Conservation (phyloP, 2,888 invertebrate genomes). For the Cantharis rustica region DNA sequence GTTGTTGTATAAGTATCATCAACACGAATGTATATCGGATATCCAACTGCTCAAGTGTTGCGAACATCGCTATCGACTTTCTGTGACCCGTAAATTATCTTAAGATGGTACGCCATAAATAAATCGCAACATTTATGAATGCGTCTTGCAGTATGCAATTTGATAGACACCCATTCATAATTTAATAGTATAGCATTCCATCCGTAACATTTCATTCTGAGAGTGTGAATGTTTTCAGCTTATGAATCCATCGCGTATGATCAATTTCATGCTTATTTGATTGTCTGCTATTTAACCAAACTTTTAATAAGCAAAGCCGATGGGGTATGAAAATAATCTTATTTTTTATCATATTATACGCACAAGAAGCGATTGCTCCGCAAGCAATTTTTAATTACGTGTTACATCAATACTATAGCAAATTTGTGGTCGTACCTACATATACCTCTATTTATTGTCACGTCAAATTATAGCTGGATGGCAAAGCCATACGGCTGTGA, state of each 20-base stretch:
- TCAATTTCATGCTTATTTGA: slow-evolving; percentile 34
- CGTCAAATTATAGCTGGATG: slow-evolving; percentile 4
- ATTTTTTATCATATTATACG: background rate
- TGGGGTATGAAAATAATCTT: slow-evolving; percentile 11
- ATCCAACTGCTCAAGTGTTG: slow-evolving; percentile 21
- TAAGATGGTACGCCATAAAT: slow-evolving; percentile 56
- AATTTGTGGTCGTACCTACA: background rate
- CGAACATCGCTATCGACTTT: slow-evolving; percentile 45
- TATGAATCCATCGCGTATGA: slow-evolving; percentile 26
- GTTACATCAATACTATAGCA: background rate
- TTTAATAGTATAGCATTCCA: slow-evolving; percentile 27
- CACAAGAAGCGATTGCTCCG: background rate
- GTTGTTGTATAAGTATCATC: slow-evolving; percentile 5
- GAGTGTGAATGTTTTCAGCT: slow-evolving; percentile 28
- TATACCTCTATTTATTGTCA: background rate
- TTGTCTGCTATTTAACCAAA: slow-evolving; percentile 19
- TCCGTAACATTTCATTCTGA: slow-evolving; percentile 35
- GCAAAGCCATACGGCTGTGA: slow-evolving; percentile 7
- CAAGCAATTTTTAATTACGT: background rate
- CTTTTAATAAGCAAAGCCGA: slow-evolving; percentile 13
- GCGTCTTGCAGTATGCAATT: slow-evolving; percentile 45
- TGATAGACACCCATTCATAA: slow-evolving; percentile 42
- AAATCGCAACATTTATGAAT: slow-evolving; percentile 55
- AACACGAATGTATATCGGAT: slow-evolving; percentile 11
- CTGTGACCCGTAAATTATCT: slow-evolving; percentile 57